Conservation (phyloP, 2,888 invertebrate species). For the Papilio elwesi region DNA sequence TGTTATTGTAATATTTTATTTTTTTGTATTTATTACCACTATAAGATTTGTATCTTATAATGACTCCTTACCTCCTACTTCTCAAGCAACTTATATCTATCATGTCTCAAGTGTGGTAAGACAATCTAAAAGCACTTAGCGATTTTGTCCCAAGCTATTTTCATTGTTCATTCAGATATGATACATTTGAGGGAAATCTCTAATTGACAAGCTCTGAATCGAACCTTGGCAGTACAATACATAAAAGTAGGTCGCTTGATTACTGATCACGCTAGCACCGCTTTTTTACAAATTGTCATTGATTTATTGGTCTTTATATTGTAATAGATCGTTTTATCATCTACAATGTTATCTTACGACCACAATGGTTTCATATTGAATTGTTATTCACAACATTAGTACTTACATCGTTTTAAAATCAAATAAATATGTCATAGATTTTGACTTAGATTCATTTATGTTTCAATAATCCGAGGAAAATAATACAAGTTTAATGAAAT, state of each 20-base stretch:
- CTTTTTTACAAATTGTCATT: background rate
- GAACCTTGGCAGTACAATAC: background rate
- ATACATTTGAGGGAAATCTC: too few species aligned
- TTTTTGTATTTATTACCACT: too few species aligned
- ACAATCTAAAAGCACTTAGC: background rate
- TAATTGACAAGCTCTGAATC: background rate
- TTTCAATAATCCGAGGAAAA: slow-evolving; percentile 44
- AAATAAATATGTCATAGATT: background rate
- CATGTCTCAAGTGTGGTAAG: background rate
- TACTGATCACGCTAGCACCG: too few species aligned
- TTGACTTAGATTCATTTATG: background rate
- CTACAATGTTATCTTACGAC: background rate
- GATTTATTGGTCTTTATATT: background rate
- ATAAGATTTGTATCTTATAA: background rate
- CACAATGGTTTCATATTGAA: background rate
- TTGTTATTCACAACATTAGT: too few species aligned
- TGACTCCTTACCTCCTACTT: background rate
- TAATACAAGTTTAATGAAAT: slow-evolving; percentile 70
- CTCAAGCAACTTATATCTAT: too few species aligned
- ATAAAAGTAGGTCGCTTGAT: background rate
- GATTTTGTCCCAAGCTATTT: too few species aligned
- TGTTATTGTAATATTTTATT: too few species aligned
- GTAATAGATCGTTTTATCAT: background rate
- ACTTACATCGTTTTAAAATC: background rate
- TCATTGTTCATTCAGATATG: too few species aligned